phyloP scores from a whole-genome alignment of 2,888 invertebrate species.

The Phalera bucephala region DNA sequence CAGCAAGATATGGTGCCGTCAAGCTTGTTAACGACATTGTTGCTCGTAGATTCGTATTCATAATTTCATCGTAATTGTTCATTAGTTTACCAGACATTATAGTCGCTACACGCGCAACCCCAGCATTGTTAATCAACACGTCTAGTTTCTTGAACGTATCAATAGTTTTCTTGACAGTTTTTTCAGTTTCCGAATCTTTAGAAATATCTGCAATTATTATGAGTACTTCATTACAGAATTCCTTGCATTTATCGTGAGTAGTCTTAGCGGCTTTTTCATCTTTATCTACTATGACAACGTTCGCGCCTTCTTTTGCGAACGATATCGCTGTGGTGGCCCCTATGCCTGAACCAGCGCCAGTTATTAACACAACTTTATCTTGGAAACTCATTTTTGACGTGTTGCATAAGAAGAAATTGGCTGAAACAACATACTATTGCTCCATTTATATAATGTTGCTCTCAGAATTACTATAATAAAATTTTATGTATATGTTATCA shows the following conservation, averaged over 20 bases:
- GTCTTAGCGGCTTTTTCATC: neutral
- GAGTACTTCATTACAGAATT: neutral
- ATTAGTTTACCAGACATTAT: neutral
- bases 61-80: neutral
- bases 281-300: neutral
- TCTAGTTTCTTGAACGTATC: neutral
- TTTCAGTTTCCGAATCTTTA: neutral
- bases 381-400: neutral
- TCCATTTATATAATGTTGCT: too few relatives aligned
- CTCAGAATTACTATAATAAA: too few relatives aligned
- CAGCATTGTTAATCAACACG: neutral
- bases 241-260: neutral
- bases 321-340: neutral
- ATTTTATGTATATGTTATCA: too few relatives aligned
- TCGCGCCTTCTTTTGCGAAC: neutral
- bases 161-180: neutral
- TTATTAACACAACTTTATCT: neutral
- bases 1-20: neutral
- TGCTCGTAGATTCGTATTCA: constrained; percentile 1
- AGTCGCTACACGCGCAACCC: neutral
- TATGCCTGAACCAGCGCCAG: neutral
- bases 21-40: neutral
- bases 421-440: too few relatives aligned
- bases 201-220: neutral
- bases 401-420: too few relatives aligned